Evolutionary conservation across 1,140 invertebrate species (phyloP).

Genomic region (Euura saliciscinereae): DNA sequence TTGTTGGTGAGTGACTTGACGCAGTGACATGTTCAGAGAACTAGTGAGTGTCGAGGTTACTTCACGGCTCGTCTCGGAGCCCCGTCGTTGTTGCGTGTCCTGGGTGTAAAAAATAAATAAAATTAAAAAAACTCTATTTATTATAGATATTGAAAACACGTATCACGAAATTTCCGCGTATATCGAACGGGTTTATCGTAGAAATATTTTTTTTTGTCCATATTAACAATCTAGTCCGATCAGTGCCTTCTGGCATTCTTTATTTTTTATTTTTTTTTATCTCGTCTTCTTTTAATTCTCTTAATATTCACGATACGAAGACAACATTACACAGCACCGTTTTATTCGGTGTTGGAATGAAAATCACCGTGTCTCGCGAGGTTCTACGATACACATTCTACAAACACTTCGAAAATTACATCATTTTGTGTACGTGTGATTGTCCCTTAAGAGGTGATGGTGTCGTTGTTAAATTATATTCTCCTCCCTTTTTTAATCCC

Average conservation of each 20-base stretch:
- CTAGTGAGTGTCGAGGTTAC: not conserved
- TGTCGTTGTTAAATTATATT: not conserved
- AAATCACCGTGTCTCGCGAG: slow-evolving; percentile 15
- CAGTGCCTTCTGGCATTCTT: no score
- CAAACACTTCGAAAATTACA: not conserved
- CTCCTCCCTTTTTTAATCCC: no score
- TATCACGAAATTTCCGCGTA: not conserved
- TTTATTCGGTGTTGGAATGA: slow-evolving; percentile 16
- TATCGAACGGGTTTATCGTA: no score
- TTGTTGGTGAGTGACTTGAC: slow-evolving; percentile 38
- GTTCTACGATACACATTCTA: slow-evolving; percentile 4
- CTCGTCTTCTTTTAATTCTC: not conserved
- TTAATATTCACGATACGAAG: not conserved
- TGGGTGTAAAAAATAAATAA: not conserved
- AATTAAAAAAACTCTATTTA: no score
- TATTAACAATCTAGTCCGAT: no score
- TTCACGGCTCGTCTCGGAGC: not conserved
- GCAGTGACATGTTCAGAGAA: not conserved
- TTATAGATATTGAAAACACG: not conserved
- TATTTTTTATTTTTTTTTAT: not conserved
- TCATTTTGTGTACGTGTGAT: not conserved
- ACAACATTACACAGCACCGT: not conserved
- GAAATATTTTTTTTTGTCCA: no score
- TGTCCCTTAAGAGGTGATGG: not conserved
- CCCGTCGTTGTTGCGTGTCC: not conserved